Base-by-base conservation (phyloP, 2,113 vertebrate species). In the Alces alces region DNA sequence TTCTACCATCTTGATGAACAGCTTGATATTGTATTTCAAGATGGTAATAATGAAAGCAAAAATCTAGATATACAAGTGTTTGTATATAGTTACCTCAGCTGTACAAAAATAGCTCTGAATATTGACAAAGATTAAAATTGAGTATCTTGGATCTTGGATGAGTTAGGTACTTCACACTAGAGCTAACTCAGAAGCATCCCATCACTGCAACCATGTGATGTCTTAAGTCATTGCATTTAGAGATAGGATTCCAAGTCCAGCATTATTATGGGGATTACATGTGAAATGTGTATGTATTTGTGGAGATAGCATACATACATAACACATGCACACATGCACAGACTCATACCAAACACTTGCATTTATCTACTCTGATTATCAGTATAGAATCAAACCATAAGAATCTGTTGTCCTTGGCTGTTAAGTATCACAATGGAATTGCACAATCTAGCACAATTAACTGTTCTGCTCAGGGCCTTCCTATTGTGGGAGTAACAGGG, bases 311-410 rank as follows among this genome's bases (percentile, higher is more conserved):
- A 86, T 47, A 66, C 58, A 5, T 2, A 27, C 28, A 70, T 33
- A 87, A 92, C 10, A 57, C n/a, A 47, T 25, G 73, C 8, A 70
- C 43, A 70, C 50, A 92, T 5, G 47, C 43, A 57, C 50, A 92
- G 3, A 64, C 36, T 47, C 45, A 83, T 50, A 76, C n/a, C 28
- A 47, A 43, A 64, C 43, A 84, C 39, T 88, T 76, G 11, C 10
- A 36, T 57, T 87, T 70, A n/a, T 76, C 43, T 91, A 60, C 43
- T 92, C 30, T 79, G 83, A 85, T 86, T 64, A 57, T 90, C 85
- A 82, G 3, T 39, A 80, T 78, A 87, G 93, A 93, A 79, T 93
- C 57, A 97, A 96, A 57, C 58, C 78, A 78, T 36, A 85, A 93
- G 73, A 91, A 66, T 52, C 60, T 95, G 8, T 92, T 93, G 54